Evolutionary conservation across 2,888 invertebrate species (phyloP).

Genomic region (Lasioglossum villosulum): DNA sequence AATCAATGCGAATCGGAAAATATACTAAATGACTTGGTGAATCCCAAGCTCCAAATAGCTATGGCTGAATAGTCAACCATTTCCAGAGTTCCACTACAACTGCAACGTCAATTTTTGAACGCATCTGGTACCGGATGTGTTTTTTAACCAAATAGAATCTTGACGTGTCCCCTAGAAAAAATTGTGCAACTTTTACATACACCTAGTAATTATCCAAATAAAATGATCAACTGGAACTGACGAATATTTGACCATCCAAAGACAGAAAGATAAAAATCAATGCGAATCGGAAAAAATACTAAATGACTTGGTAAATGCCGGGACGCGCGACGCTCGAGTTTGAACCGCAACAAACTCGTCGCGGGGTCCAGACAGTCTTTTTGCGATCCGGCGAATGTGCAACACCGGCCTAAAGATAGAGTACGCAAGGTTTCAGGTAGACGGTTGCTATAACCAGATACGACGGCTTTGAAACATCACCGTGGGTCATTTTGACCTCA

Average conservation of each 20-base stretch:
- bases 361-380: slow-evolving; percentile 5
- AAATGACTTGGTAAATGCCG: not conserved
- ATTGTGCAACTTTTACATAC: too few relatives aligned
- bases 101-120: too few relatives aligned
- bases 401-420: slow-evolving; percentile 15
- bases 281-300: not conserved
- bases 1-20: too few relatives aligned
- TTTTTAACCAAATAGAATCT: too few relatives aligned
- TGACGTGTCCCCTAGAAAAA: too few relatives aligned
- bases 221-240: not conserved
- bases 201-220: not conserved
- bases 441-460: slow-evolving; percentile 13
- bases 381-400: not conserved
- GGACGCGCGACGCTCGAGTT: not conserved
- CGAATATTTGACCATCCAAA: not conserved
- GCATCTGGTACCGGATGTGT: too few relatives aligned
- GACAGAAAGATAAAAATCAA: not conserved
- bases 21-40: too few relatives aligned
- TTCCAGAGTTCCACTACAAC: too few relatives aligned
- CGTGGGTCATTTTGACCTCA: slow-evolving; percentile 34
- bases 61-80: not conserved
- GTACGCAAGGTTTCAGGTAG: not conserved
- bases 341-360: not conserved
- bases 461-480: slow-evolving; percentile 22
- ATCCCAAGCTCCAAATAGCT: not conserved